Evolutionary conservation across 2,113 vertebrate genomes (phyloP), one percentile per base, ranked within the genome.

Genomic region (Heterotilapia buettikoferi): DNA sequence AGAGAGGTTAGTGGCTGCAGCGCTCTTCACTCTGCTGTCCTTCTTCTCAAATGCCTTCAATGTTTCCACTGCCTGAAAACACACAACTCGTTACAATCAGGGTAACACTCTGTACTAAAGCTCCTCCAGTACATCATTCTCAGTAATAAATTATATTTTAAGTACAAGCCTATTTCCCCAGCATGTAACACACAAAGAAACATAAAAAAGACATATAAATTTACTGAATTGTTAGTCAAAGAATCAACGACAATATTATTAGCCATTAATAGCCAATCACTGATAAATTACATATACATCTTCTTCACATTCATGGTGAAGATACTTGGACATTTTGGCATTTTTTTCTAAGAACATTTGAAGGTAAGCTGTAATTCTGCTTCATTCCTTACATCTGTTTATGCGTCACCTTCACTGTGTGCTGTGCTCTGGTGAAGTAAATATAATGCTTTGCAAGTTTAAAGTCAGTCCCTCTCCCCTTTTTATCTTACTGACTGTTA

Each of bases 11-110:
- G 98, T 99, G 82, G 98, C 98, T 88, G 99, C 98, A 83, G 98
- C 97, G 78, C 98, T 99, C 94, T 99, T 99, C 66, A 99, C 98
- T 94, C 98, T 95, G 93, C 97, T 98, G 86, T 99, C 98, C 85
- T 98, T 99, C 94, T 98, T 99, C 94, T 98, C 98, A 95, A 99
- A 99, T 68, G 97, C 98, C 96, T 99, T 99, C 90, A 99, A 94
- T 2, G 97, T 98, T 86, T 99, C 98, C 63, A 98, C 96, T 45
- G 98, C 98, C 98, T 99, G 92, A 43, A 53, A 19, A 86, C 45
- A 88, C 45, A 88, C 2, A 24, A 73, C 4, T 78, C 26, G 21
- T 40, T 36, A 5, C 13, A 9, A 18, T 59, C 43, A 84, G 24
- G 9, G 18, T 21, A 24, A 68, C 66, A 3, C 36, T 29, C 43